phyloP scores from a whole-genome alignment of 2,888 invertebrate genomes.

The Cyclophora punctaria region DNA sequence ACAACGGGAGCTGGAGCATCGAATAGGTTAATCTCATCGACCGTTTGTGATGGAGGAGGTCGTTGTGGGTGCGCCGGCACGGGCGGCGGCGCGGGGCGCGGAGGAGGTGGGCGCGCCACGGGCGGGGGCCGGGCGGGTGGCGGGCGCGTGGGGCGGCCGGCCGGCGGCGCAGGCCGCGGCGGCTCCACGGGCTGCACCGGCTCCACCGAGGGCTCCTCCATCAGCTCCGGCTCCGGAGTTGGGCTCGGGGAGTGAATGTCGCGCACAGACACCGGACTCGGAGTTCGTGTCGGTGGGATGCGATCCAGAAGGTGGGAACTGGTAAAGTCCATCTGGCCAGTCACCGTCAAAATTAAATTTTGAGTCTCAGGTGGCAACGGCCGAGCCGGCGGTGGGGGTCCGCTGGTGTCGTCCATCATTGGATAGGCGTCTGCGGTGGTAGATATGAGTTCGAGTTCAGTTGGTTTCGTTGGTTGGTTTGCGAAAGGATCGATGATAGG shows the following conservation, averaged over 20 bases:
- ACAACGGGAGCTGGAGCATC: constrained; percentile 72
- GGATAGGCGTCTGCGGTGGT: constrained; percentile 39
- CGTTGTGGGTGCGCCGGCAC: constrained; percentile 45
- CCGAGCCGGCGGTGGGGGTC: constrained; percentile 64
- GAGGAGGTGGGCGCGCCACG: constrained; percentile 65
- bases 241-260: constrained; percentile 90
- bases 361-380: constrained; percentile 87
- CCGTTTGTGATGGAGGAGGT: constrained; percentile 26
- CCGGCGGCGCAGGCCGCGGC: constrained; percentile 47
- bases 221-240: constrained; percentile 78
- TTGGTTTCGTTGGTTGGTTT: constrained; percentile 44
- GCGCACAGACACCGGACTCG: constrained; percentile 89
- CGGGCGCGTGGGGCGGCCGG: constrained; percentile 40
- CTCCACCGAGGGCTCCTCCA: constrained; percentile 27
- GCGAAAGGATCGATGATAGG: constrained; percentile 33
- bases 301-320: constrained; percentile 88
- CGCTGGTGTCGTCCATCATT: constrained; percentile 26
- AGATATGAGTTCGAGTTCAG: constrained; percentile 52
- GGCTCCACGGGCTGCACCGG: constrained; percentile 52
- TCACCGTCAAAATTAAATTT: constrained; percentile 88
- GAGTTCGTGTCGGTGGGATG: constrained; percentile 88
- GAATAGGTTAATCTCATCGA: constrained; percentile 72
- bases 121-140: constrained; percentile 17
- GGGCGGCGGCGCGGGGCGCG: constrained; percentile 64
- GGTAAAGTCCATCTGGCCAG: constrained; percentile 91